A percentile compares a stretch with the other conserved stretches of the same genome.
Evolutionary conservation across 2,888 invertebrate species (phyloP).

Genomic region (Cinara cedri): DNA sequence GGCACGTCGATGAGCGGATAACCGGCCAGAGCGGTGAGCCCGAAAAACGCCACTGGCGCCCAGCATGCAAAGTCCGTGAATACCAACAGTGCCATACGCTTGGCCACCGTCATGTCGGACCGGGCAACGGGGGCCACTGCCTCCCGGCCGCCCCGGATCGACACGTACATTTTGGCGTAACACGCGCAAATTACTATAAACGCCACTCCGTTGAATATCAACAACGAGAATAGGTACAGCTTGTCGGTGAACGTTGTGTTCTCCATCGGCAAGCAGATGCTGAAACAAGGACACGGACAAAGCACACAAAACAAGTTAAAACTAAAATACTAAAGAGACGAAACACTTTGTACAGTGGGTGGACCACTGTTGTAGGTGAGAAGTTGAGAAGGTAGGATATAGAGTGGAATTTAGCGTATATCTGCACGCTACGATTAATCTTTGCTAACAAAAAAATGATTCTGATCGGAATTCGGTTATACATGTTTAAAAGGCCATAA

Average conservation of each 20-base stretch:
- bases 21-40: slow-evolving; percentile 83
- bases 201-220: slow-evolving; percentile 79
- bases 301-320: too few relatives aligned
- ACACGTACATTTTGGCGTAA: slow-evolving; percentile 84
- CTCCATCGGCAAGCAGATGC: slow-evolving; percentile 89
- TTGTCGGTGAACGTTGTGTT: slow-evolving; percentile 73
- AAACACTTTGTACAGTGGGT: too few relatives aligned
- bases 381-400: too few relatives aligned
- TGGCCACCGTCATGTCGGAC: slow-evolving; percentile 82
- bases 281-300: slow-evolving; percentile 63
- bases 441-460: too few relatives aligned
- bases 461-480: too few relatives aligned
- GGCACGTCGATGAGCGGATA: slow-evolving; percentile 83
- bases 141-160: slow-evolving; percentile 72
- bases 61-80: slow-evolving; percentile 82
- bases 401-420: too few relatives aligned
- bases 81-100: slow-evolving; percentile 86
- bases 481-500: too few relatives aligned
- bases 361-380: too few relatives aligned
- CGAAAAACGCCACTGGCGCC: slow-evolving; percentile 89
- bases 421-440: too few relatives aligned
- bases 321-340: too few relatives aligned
- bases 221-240: slow-evolving; percentile 75
- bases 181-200: slow-evolving; percentile 84
- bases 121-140: slow-evolving; percentile 80